phyloP scores from a whole-genome alignment of 2,888 invertebrate species.

The Liopterus haemorrhoidalis region DNA sequence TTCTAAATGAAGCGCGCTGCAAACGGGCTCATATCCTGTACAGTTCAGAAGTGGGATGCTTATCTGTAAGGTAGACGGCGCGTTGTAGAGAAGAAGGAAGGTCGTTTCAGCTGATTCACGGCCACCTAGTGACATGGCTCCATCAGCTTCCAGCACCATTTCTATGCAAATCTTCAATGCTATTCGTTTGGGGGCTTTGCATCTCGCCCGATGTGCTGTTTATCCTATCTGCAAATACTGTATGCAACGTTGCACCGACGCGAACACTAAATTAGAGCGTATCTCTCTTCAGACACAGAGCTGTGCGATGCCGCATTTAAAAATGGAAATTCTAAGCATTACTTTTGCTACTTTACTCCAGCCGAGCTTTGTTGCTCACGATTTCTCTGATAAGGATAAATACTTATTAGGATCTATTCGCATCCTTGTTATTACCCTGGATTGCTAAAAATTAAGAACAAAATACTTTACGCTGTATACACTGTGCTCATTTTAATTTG shows the following conservation, averaged over 20 bases:
- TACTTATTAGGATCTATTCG: too few relatives aligned
- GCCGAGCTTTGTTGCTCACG: too few relatives aligned
- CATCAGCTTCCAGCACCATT: conserved; percentile 44
- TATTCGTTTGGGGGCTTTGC: conserved; percentile 20
- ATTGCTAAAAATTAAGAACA: too few relatives aligned
- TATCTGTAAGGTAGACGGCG: conserved; percentile 19
- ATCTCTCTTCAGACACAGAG: background rate
- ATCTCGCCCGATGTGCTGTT: conserved; percentile 29
- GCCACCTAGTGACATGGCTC: conserved; percentile 46
- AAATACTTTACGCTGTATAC: too few relatives aligned
- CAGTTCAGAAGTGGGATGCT: conserved; percentile 24
- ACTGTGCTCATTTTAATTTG: too few relatives aligned
- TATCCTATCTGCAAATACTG: conserved; percentile 30
- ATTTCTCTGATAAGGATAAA: too few relatives aligned
- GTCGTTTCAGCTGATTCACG: conserved; percentile 43
- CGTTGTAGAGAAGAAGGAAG: conserved; percentile 16
- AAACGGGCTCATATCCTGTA: background rate
- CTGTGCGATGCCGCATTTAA: too few relatives aligned
- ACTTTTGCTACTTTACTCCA: too few relatives aligned
- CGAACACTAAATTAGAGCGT: background rate
- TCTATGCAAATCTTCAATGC: conserved; percentile 42
- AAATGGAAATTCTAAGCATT: too few relatives aligned
- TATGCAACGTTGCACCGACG: conserved; percentile 16
- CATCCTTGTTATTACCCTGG: too few relatives aligned
- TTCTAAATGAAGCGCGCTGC: background rate